These are phyloP conservation scores for Lagorchestes hirsutus DNA, from an alignment of 2,797 vertebrate genomes.

Conservation along the genomic window DNA sequence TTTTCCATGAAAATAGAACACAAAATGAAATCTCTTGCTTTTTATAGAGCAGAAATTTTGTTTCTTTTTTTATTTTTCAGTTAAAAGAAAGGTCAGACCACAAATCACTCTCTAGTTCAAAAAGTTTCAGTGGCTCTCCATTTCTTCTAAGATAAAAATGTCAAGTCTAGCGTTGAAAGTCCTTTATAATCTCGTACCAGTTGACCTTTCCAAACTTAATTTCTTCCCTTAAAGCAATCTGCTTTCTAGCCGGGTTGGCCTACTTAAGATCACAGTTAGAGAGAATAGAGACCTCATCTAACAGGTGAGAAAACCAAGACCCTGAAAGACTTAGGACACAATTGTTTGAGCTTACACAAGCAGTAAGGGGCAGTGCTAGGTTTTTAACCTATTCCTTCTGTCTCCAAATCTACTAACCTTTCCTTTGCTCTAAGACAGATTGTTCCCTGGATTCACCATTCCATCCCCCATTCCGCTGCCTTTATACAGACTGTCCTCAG, in stretches of 20 bases:
- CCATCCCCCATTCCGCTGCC: neutral
- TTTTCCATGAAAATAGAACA: neutral
- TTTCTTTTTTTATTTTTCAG: neutral
- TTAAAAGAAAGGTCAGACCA: neutral
- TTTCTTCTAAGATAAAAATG: neutral
- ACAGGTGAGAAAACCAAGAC: neutral
- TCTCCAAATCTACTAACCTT: neutral
- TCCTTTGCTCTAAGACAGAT: neutral
- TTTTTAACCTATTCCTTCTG: neutral
- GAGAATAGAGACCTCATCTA: neutral
- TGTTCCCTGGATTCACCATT: neutral
- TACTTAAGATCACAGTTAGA: neutral
- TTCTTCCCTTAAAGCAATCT: neutral
- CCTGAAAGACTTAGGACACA: neutral
- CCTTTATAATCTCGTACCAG: neutral
- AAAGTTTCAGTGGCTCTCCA: neutral
- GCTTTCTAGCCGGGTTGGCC: neutral
- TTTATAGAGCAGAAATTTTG: neutral
- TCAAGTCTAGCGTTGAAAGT: neutral
- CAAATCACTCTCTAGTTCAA: neutral
- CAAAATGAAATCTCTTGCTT: neutral
- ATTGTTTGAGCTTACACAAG: neutral
- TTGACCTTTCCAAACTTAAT: neutral
- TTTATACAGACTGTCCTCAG: neutral
- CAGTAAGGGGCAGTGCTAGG: neutral